A percentile compares a stretch with the other conserved stretches of the same genome.
Evolutionary conservation across 2,888 invertebrate genomes (phyloP).

Genomic region (Drosophila diplacantha): DNA sequence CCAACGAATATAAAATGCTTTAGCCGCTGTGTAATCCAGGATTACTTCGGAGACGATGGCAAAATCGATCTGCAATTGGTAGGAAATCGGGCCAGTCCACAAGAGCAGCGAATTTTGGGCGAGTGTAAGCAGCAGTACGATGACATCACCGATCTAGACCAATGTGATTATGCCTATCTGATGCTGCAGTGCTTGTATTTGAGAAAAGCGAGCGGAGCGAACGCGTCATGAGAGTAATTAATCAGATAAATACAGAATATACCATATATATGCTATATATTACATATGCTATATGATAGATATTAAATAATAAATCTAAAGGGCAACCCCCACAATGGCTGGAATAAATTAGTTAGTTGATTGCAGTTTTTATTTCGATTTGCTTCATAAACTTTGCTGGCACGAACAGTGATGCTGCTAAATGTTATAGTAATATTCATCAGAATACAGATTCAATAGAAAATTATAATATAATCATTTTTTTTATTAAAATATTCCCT

Average conservation of each 20-base stretch:
- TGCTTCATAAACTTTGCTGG: neutral
- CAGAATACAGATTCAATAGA: neutral
- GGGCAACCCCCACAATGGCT: neutral
- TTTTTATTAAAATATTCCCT: too few relatives aligned
- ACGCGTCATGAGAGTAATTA: neutral
- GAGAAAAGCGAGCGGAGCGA: neutral
- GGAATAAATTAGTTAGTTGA: neutral
- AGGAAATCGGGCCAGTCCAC: neutral
- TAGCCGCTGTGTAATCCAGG: neutral
- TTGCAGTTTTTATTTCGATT: neutral
- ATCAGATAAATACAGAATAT: neutral
- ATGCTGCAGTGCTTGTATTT: constrained; percentile 2
- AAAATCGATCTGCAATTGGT: neutral
- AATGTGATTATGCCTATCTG: constrained; percentile 3
- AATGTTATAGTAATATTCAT: neutral
- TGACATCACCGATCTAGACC: neutral
- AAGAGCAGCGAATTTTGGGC: constrained; percentile 2
- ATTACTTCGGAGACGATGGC: neutral
- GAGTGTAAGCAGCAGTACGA: neutral
- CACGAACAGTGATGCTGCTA: neutral
- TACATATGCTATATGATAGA: neutral
- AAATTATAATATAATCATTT: neutral
- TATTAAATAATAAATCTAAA: neutral
- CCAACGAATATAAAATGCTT: neutral
- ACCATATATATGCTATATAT: neutral